Conservation (phyloP, 2,888 invertebrate genomes). For the Heteromurus nitidus region DNA sequence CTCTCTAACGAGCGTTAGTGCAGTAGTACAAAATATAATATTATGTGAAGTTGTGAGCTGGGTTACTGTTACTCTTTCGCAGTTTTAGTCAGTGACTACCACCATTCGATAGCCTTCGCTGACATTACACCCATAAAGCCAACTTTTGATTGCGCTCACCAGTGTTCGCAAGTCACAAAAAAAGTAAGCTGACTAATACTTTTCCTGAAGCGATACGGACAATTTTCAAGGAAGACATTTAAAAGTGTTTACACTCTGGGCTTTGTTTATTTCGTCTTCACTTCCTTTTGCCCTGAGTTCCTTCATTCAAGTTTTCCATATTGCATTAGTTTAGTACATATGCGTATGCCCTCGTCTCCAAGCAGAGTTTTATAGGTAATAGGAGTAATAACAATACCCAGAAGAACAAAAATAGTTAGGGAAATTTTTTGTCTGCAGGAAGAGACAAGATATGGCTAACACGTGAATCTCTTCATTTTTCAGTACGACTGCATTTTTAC, state of each 20-base stretch:
- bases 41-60: not conserved
- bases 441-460: conserved; percentile 35
- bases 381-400: conserved; percentile 35
- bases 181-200: too few relatives aligned
- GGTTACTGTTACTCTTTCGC: not conserved
- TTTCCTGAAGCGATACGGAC: too few relatives aligned
- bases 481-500: not conserved
- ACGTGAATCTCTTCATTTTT: conserved; percentile 51
- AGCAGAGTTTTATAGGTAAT: not conserved
- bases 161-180: too few relatives aligned
- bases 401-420: conserved; percentile 40
- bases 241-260: not conserved
- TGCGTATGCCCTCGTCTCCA: too few relatives aligned
- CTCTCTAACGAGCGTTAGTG: not conserved
- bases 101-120: too few relatives aligned
- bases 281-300: conserved; percentile 32
- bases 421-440: conserved; percentile 36
- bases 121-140: too few relatives aligned
- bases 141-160: too few relatives aligned
- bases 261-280: conserved; percentile 7
- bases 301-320: conserved; percentile 20
- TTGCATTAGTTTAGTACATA: too few relatives aligned
- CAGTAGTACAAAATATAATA: not conserved
- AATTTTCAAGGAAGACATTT: not conserved
- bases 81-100: not conserved